Base-by-base conservation (phyloP, 2,113 vertebrate species). In the Rhinoptilus africanus region DNA sequence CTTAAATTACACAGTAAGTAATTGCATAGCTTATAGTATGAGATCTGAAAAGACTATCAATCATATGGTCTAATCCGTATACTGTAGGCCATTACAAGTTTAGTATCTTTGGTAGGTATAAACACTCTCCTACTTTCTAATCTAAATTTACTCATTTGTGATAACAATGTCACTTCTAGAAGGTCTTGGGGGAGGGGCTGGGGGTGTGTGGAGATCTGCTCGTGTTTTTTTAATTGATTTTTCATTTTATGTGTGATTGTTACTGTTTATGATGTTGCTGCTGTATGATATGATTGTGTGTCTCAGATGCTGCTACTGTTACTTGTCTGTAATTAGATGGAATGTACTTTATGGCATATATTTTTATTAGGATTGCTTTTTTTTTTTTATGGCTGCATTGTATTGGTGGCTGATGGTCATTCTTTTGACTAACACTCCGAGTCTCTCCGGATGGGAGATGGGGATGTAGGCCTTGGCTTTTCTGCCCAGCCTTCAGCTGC, bases 201-300 rank as follows among this genome's bases (percentile, higher is more conserved):
- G 3, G 23, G 1, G 1, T 20, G 1, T 1, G 0, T 24, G 6
- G 20, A 48, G 21, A 17, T 66, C 45, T 57, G 14, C 37, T 88
- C 27, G 54, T 20, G 2, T 68, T 84, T 53, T 68, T 84, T 53
- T n/a, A 71, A 37, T 22, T 1, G 1, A 12, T 56, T 57, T 76
- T 95, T 60, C 22, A 26, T 54, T 64, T 45, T 20, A 9, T 43
- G 3, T 75, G 34, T 63, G 59, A 39, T 62, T 30, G 4, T 74
- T 69, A 23, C 45, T 3, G 6, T 87, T 53, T 34, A 12, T 32
- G 27, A 30, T 89, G 56, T 2, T 75, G 45, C 30, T 86, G 50
- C 24, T 53, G 8, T 64, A 26, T 54, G 54, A 35, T 66, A 32
- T 3, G 15, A 12, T 74, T n/a, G 69, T 6, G 4, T 30, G 18